Percentiles rank a stretch among this genome's conserved stretches.
phyloP scores from a whole-genome alignment of 2,113 vertebrate genomes.

The Recurvirostra avosetta region DNA sequence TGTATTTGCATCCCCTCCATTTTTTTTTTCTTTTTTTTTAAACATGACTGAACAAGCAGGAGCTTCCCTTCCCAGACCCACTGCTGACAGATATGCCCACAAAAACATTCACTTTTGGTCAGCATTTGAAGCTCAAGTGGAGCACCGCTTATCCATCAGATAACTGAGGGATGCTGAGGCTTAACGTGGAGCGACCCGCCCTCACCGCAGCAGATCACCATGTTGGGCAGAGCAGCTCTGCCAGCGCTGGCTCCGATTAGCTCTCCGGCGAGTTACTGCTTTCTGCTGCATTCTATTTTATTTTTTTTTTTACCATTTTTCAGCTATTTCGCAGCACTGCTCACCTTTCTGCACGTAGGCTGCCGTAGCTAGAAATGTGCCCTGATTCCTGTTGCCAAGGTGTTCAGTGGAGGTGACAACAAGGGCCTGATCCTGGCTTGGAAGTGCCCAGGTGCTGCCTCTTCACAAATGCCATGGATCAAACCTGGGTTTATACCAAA shows the following conservation, averaged over 20 bases:
- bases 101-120: background rate
- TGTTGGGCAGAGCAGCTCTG: background rate
- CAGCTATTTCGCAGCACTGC: background rate
- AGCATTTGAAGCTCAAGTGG: background rate
- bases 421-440: background rate
- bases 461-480: background rate
- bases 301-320: background rate
- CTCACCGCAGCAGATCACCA: background rate
- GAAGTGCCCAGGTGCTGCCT: background rate
- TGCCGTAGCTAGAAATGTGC: background rate
- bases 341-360: background rate
- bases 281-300: background rate
- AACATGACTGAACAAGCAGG: background rate
- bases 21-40: background rate
- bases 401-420: background rate
- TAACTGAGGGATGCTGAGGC: background rate
- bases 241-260: accelerated
- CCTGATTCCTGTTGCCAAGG: background rate
- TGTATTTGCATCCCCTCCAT: background rate
- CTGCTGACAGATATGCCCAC: accelerated
- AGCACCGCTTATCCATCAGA: background rate
- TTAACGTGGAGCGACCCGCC: accelerated
- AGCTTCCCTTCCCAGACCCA: background rate
- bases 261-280: background rate
- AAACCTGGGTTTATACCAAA: background rate